A percentile compares a stretch with the other conserved stretches of the same genome.
phyloP scores from a whole-genome alignment of 2,113 vertebrate species.

The Pipra filicauda region DNA sequence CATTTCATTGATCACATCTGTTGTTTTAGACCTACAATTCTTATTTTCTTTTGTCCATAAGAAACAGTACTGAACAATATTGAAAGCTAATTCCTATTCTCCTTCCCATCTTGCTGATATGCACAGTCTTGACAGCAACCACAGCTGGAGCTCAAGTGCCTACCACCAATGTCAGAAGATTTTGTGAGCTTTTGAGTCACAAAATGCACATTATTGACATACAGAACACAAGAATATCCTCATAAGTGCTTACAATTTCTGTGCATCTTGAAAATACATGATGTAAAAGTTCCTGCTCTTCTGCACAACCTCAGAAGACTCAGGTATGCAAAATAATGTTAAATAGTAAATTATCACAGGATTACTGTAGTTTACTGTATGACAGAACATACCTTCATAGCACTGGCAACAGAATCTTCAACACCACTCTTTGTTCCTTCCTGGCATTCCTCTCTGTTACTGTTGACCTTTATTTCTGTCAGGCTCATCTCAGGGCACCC shows the following conservation, averaged over 20 bases:
- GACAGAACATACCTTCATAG: constrained; percentile 65
- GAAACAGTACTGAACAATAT: not conserved
- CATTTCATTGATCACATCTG: fast-evolving
- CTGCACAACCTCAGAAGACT: not conserved
- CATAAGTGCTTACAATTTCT: not conserved
- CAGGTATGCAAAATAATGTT: not conserved
- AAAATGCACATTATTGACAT: not conserved
- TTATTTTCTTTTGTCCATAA: not conserved
- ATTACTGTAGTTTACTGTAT: not conserved
- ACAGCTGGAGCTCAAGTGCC: not conserved
- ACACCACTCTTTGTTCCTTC: not conserved
- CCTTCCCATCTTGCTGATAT: not conserved
- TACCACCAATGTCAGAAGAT: not conserved
- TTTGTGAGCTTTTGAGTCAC: not conserved
- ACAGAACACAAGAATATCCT: not conserved
- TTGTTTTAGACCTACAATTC: not conserved
- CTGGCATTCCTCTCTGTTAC: not conserved
- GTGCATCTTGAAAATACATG: not conserved
- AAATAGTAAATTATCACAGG: not conserved
- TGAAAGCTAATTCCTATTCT: not conserved
- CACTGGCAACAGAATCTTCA: not conserved
- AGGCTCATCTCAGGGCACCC: not conserved
- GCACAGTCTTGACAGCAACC: not conserved
- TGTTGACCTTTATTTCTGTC: not conserved
- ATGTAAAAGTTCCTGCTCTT: not conserved